These are phyloP conservation scores for Sorex araneus DNA, from an alignment of 2,113 vertebrate genomes.

Conservation along the genomic window DNA sequence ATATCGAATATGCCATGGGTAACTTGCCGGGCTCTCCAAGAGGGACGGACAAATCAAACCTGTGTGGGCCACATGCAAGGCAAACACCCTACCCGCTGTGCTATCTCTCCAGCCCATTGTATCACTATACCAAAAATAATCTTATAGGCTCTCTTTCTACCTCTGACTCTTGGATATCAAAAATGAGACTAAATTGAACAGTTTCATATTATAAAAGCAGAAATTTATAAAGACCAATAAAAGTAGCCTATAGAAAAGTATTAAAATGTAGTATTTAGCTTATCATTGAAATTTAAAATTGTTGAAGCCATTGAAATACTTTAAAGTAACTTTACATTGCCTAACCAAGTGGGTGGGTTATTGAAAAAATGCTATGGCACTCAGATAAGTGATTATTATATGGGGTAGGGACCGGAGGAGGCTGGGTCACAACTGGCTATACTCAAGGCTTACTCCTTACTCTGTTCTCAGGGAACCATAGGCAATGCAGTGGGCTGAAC, in stretches of 20 bases:
- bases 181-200: slow-evolving; percentile 36
- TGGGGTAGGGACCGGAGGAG: too few species aligned
- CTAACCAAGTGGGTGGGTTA: not conserved
- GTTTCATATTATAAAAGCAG: slow-evolving; percentile 19
- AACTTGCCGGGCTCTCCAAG: too few species aligned
- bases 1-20: too few species aligned
- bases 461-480: too few species aligned
- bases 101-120: too few species aligned
- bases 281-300: not conserved
- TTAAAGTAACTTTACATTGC: not conserved
- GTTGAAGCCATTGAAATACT: not conserved
- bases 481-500: too few species aligned
- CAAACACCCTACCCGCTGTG: too few species aligned
- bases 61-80: too few species aligned
- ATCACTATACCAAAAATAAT: too few species aligned
- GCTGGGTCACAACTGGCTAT: too few species aligned
- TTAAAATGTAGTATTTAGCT: not conserved
- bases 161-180: not conserved
- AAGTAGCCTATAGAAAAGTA: not conserved
- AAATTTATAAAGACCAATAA: not conserved
- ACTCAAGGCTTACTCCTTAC: too few species aligned
- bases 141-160: not conserved
- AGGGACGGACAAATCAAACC: too few species aligned
- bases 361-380: not conserved
- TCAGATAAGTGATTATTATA: slow-evolving; percentile 17